Percentiles rank a stretch among this genome's conserved stretches.
Evolutionary conservation across 64 coral and sea anemone genomes (phyloP).

Genomic region (Actinia equina): DNA sequence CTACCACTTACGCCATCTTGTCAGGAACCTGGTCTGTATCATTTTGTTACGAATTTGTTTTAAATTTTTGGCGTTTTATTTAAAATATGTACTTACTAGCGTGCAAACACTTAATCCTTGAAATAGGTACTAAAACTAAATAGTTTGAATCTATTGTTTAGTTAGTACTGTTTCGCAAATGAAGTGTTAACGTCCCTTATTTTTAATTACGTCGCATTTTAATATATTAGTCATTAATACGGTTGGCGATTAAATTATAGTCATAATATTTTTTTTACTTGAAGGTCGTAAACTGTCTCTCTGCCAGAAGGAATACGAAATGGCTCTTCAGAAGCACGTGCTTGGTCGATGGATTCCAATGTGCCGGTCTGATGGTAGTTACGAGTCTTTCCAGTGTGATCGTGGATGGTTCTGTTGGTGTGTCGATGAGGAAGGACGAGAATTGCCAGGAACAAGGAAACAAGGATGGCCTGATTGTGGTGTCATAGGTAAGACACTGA

Average conservation of each 20-base stretch:
- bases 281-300: conserved; percentile 29
- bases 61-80: too few species aligned
- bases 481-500: conserved; percentile 35
- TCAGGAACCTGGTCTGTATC: conserved; percentile 35
- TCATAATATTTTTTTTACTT: background rate
- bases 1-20: conserved; percentile 63
- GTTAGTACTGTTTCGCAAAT: too few species aligned
- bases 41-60: too few species aligned
- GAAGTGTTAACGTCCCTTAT: too few species aligned
- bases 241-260: too few species aligned
- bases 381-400: conserved; percentile 74
- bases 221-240: too few species aligned
- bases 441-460: conserved; percentile 53
- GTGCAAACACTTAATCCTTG: too few species aligned
- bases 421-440: conserved; percentile 75
- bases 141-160: too few species aligned
- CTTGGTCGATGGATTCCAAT: conserved; percentile 80
- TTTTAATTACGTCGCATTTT: too few species aligned
- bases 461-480: conserved; percentile 84
- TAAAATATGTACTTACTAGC: too few species aligned
- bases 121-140: too few species aligned
- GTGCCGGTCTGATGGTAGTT: conserved; percentile 74
- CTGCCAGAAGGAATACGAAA: conserved; percentile 63
- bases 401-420: conserved; percentile 89
- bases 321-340: conserved; percentile 58